Evolutionary conservation across 1,140 invertebrate species (phyloP).

Genomic region (Cotesia glomerata): DNA sequence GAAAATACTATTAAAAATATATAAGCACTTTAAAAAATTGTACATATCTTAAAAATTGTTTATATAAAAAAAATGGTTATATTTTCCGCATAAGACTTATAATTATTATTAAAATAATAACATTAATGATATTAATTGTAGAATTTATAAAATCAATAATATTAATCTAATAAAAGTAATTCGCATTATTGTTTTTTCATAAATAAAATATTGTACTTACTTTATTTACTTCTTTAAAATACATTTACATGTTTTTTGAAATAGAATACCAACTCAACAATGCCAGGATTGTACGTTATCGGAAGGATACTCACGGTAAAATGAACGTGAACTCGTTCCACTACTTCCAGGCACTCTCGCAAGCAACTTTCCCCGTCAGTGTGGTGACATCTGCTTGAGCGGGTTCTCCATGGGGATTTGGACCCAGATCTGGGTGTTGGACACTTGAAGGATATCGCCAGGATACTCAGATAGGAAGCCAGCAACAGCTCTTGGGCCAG

Average conservation of each 20-base stretch:
- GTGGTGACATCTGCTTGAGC: conserved; percentile 59
- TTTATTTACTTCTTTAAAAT: too few species aligned
- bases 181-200: too few species aligned
- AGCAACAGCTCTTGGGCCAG: conserved; percentile 83
- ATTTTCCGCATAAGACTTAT: too few species aligned
- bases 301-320: conserved; percentile 89
- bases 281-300: conserved; percentile 82
- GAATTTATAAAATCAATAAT: too few species aligned
- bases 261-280: conserved; percentile 98
- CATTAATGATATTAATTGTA: too few species aligned
- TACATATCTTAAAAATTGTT: too few species aligned
- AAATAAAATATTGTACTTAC: too few species aligned
- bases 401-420: conserved; percentile 74
- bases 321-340: conserved; percentile 85
- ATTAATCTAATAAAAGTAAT: too few species aligned
- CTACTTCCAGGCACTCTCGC: conserved; percentile 78
- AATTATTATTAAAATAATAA: too few species aligned
- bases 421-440: conserved; percentile 68
- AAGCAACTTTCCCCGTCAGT: conserved; percentile 56
- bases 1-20: too few species aligned
- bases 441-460: conserved; percentile 74
- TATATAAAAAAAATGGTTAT: too few species aligned
- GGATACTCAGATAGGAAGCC: conserved; percentile 80
- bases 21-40: too few species aligned
- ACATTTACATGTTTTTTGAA: conserved; percentile 43